Evolutionary conservation across 1,140 invertebrate genomes (phyloP).

Genomic region (Diachasma alloeum): DNA sequence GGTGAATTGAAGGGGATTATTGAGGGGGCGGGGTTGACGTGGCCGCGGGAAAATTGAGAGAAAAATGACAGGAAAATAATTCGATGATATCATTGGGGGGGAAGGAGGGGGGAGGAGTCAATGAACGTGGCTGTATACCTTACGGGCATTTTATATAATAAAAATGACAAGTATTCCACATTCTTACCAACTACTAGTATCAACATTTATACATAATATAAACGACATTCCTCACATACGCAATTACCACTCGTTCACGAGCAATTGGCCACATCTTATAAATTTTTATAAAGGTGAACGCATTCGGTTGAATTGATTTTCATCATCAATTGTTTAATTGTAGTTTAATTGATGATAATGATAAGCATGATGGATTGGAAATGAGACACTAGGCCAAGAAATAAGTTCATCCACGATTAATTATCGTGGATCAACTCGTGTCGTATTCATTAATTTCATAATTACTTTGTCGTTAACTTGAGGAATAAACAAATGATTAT

Average conservation of each 20-base stretch:
- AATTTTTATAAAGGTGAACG: neutral
- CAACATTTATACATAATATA: constrained; percentile 64
- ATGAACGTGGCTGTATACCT: constrained; percentile 16
- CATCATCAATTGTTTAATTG: neutral
- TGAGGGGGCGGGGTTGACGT: neutral
- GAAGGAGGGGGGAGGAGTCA: neutral
- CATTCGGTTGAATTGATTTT: neutral
- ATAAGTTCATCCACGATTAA: neutral
- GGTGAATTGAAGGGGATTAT: neutral
- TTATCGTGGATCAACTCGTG: neutral
- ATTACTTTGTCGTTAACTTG: neutral
- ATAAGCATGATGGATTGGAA: neutral
- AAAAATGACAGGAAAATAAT: neutral
- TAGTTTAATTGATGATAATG: neutral
- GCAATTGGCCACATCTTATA: constrained; percentile 3
- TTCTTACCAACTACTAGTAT: constrained; percentile 57
- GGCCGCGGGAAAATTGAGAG: neutral
- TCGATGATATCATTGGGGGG: neutral
- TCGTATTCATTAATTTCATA: neutral
- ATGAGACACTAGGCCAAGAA: neutral
- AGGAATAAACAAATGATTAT: constrained; percentile 4
- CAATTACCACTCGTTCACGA: constrained; percentile 13
- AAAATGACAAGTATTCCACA: constrained; percentile 58
- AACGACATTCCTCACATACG: constrained; percentile 32
- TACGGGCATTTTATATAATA: constrained; percentile 33